Base-by-base conservation (phyloP, 2,113 vertebrate genomes). In the Chaetodon auriga region DNA sequence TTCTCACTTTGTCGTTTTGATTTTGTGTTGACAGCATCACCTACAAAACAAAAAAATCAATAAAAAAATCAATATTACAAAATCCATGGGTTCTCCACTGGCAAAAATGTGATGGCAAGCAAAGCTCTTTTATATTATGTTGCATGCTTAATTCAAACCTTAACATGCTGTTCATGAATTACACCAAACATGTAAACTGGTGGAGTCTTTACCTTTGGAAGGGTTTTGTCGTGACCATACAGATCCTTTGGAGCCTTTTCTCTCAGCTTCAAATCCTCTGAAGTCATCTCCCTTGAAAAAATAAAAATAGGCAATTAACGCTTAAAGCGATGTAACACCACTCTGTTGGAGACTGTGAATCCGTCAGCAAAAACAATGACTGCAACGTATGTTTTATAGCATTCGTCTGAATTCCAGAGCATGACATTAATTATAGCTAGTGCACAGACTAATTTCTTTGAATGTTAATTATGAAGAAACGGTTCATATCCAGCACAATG, bases 261-360 rank as follows among this genome's bases (percentile, higher is more conserved):
- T 95, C 73, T 96, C 95, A 82, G 94, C 92, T 89, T 94, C 96
- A 95, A 97, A 97, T 84, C 97, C 97, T 95, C 86, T 92, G 90
- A 97, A 97, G 81, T 96, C 96, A 78, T 97, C 96, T 83, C 96
- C 95, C 95, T 95, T 82, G 10, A 82, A 87, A 92, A 89, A 84
- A 73, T 18, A 85, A 90, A 81, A 85, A 45, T 48, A 92, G 60
- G 60, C 18, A 64, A 92, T 90, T 91, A 94, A 63, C 11, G 76
- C 12, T 38, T 49, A 11, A 63, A 65, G 12, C n/a, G 62, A 41
- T 10, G 21, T 21, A 60, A 57, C 2, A 75, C 6, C 16, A 18
- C 0, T 61, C 38, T 65, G 13, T 14, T 73, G 23, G 48, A 51
- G 46, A 57, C 14, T 68, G 19, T 19, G 21, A 46, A 55, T 81